Conservation (phyloP, 1,140 invertebrate genomes). For the Conus betulinus region DNA sequence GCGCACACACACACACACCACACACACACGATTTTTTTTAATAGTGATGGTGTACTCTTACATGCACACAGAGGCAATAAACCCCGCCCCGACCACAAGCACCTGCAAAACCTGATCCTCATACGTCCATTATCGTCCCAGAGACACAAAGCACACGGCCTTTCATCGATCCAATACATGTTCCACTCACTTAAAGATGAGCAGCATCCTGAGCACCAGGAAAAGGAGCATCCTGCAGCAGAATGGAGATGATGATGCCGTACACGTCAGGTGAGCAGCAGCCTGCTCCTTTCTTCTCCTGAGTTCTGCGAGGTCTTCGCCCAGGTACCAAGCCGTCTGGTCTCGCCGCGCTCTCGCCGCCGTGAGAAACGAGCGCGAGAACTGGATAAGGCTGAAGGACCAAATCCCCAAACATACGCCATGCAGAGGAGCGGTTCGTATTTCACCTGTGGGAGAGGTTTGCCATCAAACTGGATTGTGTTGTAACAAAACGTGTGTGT, state of each 20-base stretch:
- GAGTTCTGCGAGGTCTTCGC: background rate
- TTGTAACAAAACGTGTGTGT: too few relatives aligned
- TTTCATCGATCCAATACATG: too few relatives aligned
- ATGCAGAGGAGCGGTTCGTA: slow-evolving; percentile 58
- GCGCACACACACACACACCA: too few relatives aligned
- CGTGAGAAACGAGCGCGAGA: slow-evolving; percentile 90
- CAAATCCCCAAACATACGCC: slow-evolving; percentile 72
- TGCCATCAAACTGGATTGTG: too few relatives aligned
- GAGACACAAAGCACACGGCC: background rate
- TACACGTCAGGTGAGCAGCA: slow-evolving; percentile 69
- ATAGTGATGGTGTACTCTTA: too few relatives aligned
- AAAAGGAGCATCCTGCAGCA: slow-evolving; percentile 73
- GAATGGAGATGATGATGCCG: slow-evolving; percentile 67
- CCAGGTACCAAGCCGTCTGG: slow-evolving; percentile 60
- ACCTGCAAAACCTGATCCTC: too few relatives aligned
- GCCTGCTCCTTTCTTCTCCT: background rate
- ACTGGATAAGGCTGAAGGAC: slow-evolving; percentile 93
- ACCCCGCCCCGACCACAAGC: too few relatives aligned
- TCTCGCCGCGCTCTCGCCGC: slow-evolving; percentile 88
- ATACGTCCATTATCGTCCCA: too few relatives aligned
- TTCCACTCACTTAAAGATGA: too few relatives aligned
- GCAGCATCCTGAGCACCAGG: too few relatives aligned
- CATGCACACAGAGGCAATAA: too few relatives aligned
- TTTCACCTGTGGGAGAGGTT: background rate
- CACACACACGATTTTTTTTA: too few relatives aligned